Conservation (phyloP, 2,888 invertebrate species). For the Pachycephus smyrnensis region DNA sequence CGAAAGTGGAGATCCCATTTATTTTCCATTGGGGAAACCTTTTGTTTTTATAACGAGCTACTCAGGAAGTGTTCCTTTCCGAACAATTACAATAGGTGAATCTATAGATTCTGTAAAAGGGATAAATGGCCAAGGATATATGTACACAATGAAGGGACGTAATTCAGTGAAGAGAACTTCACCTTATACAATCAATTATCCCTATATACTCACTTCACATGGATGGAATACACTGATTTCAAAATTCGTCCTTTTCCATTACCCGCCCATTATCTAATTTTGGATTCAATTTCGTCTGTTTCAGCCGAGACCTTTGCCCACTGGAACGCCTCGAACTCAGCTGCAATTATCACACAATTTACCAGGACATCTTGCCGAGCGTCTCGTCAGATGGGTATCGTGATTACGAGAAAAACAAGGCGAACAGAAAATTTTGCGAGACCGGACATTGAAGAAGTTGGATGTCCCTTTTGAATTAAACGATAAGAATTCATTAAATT, state of each 20-base stretch:
- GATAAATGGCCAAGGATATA: not conserved
- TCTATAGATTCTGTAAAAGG: not conserved
- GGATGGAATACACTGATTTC: not conserved
- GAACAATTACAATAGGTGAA: not conserved
- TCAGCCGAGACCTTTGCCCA: constrained; percentile 20
- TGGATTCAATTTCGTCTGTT: constrained; percentile 8
- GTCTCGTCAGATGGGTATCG: constrained; percentile 17
- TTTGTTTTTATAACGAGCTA: not conserved
- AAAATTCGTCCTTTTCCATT: not conserved
- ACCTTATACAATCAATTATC: not conserved
- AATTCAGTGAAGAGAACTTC: not conserved
- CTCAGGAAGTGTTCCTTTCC: not conserved
- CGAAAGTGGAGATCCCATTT: not conserved
- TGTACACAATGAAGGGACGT: not conserved
- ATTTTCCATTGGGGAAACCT: not conserved
- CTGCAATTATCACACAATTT: constrained; percentile 21
- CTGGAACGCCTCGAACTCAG: constrained; percentile 20
- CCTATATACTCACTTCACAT: not conserved
- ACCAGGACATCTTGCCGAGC: constrained; percentile 18
- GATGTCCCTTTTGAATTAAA: not conserved
- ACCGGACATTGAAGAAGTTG: not conserved
- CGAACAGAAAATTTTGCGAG: constrained; percentile 12
- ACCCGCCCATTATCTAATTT: not conserved
- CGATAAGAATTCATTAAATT: not conserved
- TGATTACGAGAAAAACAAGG: constrained; percentile 4